Evolutionary conservation across 2,888 invertebrate genomes (phyloP).

Genomic region (Andricus curvator): DNA sequence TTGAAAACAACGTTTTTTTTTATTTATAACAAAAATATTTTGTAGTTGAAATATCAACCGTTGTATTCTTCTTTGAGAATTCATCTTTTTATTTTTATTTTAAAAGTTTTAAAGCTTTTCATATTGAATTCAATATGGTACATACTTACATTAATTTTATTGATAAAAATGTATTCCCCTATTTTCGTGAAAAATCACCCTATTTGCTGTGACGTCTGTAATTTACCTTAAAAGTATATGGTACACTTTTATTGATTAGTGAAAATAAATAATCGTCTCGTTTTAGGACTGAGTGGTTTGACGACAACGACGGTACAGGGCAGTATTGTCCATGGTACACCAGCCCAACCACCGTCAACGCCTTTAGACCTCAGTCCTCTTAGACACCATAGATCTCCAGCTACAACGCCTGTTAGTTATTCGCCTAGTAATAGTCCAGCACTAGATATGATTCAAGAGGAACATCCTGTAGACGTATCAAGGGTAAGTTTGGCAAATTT

Average conservation of each 20-base stretch:
- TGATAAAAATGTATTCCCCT: too few species aligned
- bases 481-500: slow-evolving; percentile 65
- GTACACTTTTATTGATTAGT: not conserved
- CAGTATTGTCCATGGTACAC: slow-evolving; percentile 88
- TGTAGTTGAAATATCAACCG: too few species aligned
- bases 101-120: too few species aligned
- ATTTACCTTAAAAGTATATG: too few species aligned
- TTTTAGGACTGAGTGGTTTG: slow-evolving; percentile 85
- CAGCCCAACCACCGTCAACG: slow-evolving; percentile 80
- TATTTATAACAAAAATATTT: too few species aligned
- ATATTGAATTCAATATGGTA: too few species aligned
- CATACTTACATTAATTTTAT: too few species aligned
- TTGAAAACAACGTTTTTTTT: too few species aligned
- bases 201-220: too few species aligned
- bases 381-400: slow-evolving; percentile 76
- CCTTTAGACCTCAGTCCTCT: slow-evolving; percentile 80
- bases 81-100: too few species aligned
- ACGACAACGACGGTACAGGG: slow-evolving; percentile 84
- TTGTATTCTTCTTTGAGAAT: too few species aligned
- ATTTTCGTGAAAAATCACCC: too few species aligned
- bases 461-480: slow-evolving; percentile 80
- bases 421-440: slow-evolving; percentile 81
- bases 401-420: slow-evolving; percentile 78
- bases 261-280: slow-evolving; percentile 19
- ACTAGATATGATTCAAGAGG: slow-evolving; percentile 89